These are phyloP conservation scores for Orthosia incerta DNA, from an alignment of 2,888 invertebrate species.

Conservation along the genomic window DNA sequence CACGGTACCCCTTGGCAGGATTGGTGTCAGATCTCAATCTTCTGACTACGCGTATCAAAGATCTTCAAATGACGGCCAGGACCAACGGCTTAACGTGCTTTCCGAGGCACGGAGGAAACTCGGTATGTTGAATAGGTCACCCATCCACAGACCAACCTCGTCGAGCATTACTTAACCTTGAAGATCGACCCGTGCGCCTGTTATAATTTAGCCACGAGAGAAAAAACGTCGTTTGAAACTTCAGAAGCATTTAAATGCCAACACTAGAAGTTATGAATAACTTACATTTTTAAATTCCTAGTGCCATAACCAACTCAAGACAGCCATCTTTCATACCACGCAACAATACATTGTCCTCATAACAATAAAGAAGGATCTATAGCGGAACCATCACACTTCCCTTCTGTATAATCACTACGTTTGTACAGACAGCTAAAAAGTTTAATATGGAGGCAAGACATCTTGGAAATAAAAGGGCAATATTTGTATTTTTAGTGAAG, in stretches of 20 bases:
- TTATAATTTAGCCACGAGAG: too few species aligned
- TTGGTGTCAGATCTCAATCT: too few species aligned
- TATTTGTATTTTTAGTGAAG: neutral
- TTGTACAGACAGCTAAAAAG: slow-evolving; percentile 10
- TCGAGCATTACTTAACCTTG: too few species aligned
- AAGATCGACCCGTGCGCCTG: too few species aligned
- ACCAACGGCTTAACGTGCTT: too few species aligned
- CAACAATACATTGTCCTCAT: slow-evolving; percentile 30
- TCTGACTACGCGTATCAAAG: too few species aligned
- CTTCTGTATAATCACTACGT: slow-evolving; percentile 34
- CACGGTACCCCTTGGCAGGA: too few species aligned
- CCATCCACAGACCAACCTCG: too few species aligned
- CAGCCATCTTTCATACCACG: slow-evolving; percentile 26
- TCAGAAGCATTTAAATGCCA: neutral
- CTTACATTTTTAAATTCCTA: neutral
- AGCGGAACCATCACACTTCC: slow-evolving; percentile 33
- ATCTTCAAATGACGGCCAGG: too few species aligned
- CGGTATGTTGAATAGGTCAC: too few species aligned
- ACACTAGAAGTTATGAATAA: neutral
- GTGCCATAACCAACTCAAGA: neutral
- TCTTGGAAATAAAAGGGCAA: neutral
- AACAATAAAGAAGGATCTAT: slow-evolving; percentile 31
- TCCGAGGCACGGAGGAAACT: too few species aligned
- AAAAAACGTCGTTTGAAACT: too few species aligned
- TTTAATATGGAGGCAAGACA: neutral